Evolutionary conservation across 1,140 invertebrate genomes (phyloP).

Genomic region (Anastrepha obliqua): DNA sequence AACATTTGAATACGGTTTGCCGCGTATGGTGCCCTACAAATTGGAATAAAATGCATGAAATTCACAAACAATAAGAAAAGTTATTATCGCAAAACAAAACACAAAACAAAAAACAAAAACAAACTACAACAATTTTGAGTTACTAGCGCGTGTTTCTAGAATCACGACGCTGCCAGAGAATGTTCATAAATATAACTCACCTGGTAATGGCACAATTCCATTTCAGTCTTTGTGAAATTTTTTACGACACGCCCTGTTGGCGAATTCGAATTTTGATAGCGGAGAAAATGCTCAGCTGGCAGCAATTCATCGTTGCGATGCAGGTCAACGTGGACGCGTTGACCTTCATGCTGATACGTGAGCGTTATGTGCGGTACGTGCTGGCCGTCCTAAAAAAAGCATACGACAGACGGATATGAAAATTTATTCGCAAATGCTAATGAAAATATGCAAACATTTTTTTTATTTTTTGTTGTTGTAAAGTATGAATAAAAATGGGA

Average conservation of each 20-base stretch:
- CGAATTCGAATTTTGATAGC: conserved; percentile 79
- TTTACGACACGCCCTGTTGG: conserved; percentile 76
- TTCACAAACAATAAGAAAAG: conserved; percentile 60
- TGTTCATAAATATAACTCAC: conserved; percentile 58
- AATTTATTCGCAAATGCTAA: background rate
- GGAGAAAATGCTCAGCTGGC: conserved; percentile 83
- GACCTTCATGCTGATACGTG: conserved; percentile 80
- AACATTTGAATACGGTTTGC: conserved; percentile 83
- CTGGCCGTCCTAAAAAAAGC: conserved; percentile 77
- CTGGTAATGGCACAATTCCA: conserved; percentile 74
- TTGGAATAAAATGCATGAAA: conserved; percentile 30
- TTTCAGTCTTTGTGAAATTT: conserved; percentile 74
- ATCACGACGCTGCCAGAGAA: background rate
- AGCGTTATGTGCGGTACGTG: conserved; percentile 83
- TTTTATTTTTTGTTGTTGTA: too few relatives aligned
- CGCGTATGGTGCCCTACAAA: conserved; percentile 82
- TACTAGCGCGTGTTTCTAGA: background rate
- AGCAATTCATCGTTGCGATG: conserved; percentile 86
- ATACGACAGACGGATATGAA: background rate
- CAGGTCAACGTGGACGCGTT: conserved; percentile 83
- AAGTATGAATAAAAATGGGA: too few relatives aligned
- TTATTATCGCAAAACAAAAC: background rate
- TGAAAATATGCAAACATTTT: too few relatives aligned
- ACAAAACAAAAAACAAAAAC: conserved; percentile 46
- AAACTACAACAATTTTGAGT: background rate